These are phyloP conservation scores for Thaumatotibia leucotreta DNA, from an alignment of 1,140 invertebrate genomes.

Conservation along the genomic window DNA sequence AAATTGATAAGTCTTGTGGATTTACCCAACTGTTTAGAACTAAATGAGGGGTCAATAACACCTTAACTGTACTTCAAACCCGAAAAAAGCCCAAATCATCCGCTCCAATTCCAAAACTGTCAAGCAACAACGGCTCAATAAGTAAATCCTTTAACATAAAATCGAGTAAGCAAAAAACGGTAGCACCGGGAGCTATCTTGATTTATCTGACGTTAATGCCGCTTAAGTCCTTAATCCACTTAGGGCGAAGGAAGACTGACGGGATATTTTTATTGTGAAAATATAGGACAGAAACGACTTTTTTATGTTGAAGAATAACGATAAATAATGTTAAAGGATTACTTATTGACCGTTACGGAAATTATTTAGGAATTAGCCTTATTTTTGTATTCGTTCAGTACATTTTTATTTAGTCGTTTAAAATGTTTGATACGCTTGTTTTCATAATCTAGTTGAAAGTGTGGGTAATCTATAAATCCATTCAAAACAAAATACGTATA, in stretches of 20 bases:
- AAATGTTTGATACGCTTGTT: too few species aligned
- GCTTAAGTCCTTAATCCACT: slow-evolving; percentile 52
- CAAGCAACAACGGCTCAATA: slow-evolving; percentile 1
- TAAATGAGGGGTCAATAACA: slow-evolving; percentile 18
- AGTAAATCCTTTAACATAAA: slow-evolving; percentile 5
- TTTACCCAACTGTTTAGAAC: too few species aligned
- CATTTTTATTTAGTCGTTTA: neutral
- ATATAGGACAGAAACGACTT: neutral
- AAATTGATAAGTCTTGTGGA: too few species aligned
- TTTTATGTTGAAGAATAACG: neutral
- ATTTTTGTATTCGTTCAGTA: neutral
- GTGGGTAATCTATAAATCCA: too few species aligned
- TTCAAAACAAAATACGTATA: too few species aligned
- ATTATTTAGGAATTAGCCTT: neutral
- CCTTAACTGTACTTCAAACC: neutral
- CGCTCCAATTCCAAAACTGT: neutral
- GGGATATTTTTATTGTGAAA: slow-evolving; percentile 32
- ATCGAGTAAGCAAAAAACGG: slow-evolving; percentile 25
- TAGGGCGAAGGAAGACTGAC: slow-evolving; percentile 57
- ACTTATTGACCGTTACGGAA: neutral
- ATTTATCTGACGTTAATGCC: slow-evolving; percentile 52
- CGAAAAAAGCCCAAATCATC: neutral
- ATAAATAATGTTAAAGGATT: neutral
- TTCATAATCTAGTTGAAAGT: too few species aligned
- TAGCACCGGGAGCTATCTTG: slow-evolving; percentile 28